These are phyloP conservation scores for Erethizon dorsatum DNA, from an alignment of 2,797 vertebrate species.

Conservation along the genomic window DNA sequence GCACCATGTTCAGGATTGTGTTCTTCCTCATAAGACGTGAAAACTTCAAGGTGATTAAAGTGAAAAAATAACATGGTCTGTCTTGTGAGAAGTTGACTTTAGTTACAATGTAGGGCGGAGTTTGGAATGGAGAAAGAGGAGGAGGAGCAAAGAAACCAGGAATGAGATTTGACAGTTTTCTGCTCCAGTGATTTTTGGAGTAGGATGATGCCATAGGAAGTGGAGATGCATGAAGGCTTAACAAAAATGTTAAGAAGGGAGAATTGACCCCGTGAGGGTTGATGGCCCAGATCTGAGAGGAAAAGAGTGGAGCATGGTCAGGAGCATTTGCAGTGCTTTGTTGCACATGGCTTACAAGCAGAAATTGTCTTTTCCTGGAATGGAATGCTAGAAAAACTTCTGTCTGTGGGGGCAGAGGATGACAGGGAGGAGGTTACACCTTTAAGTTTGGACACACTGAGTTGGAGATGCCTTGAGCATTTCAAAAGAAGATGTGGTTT, in stretches of 20 bases:
- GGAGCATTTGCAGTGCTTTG: neutral
- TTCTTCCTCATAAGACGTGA: neutral
- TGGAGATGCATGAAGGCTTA: rapidly evolving
- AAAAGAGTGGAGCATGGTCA: neutral
- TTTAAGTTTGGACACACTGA: neutral
- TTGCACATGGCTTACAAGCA: rapidly evolving
- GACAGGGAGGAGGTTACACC: rapidly evolving
- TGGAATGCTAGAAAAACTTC: too few relatives aligned
- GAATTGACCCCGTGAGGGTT: neutral
- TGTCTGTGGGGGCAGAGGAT: too few relatives aligned
- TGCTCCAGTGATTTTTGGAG: neutral
- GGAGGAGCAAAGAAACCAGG: slow-evolving; percentile 51
- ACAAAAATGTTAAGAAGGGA: neutral
- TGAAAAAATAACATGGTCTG: neutral
- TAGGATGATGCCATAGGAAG: neutral
- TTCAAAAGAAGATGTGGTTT: neutral
- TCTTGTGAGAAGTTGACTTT: neutral
- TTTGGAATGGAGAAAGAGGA: neutral
- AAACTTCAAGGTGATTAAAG: neutral
- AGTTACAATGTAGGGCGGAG: neutral
- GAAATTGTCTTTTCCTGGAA: neutral
- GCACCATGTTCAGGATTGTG: neutral
- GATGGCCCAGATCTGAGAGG: too few relatives aligned
- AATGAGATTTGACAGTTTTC: neutral
- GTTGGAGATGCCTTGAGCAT: neutral